Evolutionary conservation across 1,140 invertebrate genomes (phyloP), one percentile per base, ranked within the genome.

Genomic region (Yoshiicerus persimilis): DNA sequence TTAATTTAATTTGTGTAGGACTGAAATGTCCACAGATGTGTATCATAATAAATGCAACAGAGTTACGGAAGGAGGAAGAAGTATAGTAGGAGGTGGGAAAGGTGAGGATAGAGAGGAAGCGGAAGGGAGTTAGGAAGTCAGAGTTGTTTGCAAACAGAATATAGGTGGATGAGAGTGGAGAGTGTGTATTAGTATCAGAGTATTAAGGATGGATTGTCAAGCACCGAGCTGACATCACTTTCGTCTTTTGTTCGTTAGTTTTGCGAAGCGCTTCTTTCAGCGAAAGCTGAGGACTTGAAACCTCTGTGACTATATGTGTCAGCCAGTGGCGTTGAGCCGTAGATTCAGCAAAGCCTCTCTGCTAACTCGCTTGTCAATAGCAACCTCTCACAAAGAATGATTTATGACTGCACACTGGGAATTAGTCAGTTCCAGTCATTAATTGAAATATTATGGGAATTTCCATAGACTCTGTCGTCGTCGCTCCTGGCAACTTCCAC

Each of bases 361-460:
- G 56, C 38, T 47, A 84, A 41, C 41, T 84, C 38, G 38, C 83
- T 84, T 84, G 83, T 84, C 83, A 84, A 84, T 84, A 84, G 83
- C 83, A 84, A 84, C 83, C 83, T 41, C 56, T 84, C 83, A 84
- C 83, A 56, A 84, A 84, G 83, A 84, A 84, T 84, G 83, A 84
- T 84, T 84, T 84, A 84, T 84, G 83, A 84, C 83, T 84, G 38
- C 83, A 84, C 83, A 47, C 83, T 84, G 83, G 83, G 83, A 84
- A 84, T 84, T 84, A 84, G 83, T 84, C 83, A 84, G 75, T 84
- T 84, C 38, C 41, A 56, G 38, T 84, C 83, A 84, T 84, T 84
- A 84, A 84, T 84, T 84, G 83, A 84, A 84, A 84, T 84, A 84
- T 84, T 84, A 84, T 84, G 83, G 41, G 83, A 56, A 84, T 84